Base-by-base conservation (phyloP, 2,797 vertebrate species). In the Phalloptychus januarius region DNA sequence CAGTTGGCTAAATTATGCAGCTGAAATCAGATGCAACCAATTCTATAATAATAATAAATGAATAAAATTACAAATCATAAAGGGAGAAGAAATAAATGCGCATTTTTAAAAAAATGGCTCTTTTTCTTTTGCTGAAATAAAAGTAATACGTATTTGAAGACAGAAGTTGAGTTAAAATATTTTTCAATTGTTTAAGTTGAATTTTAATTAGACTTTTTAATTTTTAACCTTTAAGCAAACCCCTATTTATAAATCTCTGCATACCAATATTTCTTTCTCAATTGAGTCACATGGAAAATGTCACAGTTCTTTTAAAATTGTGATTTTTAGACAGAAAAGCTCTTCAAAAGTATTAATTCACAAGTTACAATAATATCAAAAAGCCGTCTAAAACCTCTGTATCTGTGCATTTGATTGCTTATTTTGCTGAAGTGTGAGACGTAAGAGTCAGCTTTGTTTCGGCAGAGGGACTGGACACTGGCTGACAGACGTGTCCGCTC, bases 401-500 rank as follows among this genome's bases (percentile, higher is more conserved):
- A 5, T 25, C 3, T 0, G 18, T 67, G 4, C 40, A 38, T 40
- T 38, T 65, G 31, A 16, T 38, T 38, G 56, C 25, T 36, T 0
- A 38, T 65, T 46, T 11, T 48, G 18, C 20, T 67, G 15, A 23
- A 36, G 0, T 18, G 0, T 52, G n/a, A 33, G 25, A 1, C 38
- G 6, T 44, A 2, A 31, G 23, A 31, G 44, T 56, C 2, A 79
- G 23, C 84, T 65, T 1, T 82, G 1, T 83, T 54, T 71, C 23
- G 33, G 25, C 87, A 96, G 96, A 87, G 95, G 96, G 1, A 95
- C 42, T 0, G 95, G 96, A 0, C 95, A 61, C 77, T 96, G 96
- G 96, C 81, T 96, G 84, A 96, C 94, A 0, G 94, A 96, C 2
- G 95, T 96, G 69, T 95, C 96, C 2, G 88, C 95, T 0, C 94